These are phyloP conservation scores for Loriculus beryllinus DNA, from an alignment of 2,797 vertebrate species.

Conservation along the genomic window DNA sequence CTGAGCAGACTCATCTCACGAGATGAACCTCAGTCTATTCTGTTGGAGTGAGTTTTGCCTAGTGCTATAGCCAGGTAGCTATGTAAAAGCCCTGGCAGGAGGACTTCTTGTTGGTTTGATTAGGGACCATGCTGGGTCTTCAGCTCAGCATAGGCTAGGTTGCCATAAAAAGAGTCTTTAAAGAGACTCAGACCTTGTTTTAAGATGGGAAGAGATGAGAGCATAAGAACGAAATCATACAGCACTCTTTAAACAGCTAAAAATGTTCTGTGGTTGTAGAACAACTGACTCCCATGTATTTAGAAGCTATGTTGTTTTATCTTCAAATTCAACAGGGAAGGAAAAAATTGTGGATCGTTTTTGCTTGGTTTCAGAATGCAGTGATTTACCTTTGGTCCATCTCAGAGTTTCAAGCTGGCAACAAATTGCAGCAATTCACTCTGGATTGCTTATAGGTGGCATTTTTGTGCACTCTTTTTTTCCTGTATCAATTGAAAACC, in stretches of 20 bases:
- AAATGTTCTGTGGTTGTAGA: background rate
- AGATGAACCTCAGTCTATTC: background rate
- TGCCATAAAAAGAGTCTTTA: background rate
- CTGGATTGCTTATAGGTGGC: background rate
- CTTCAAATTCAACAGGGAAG: background rate
- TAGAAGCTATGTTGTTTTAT: background rate
- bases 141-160: background rate
- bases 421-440: constrained; percentile 26
- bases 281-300: background rate
- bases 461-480: background rate
- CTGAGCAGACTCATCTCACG: background rate
- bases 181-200: background rate
- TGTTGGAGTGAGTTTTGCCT: background rate
- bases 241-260: background rate
- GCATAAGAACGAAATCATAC: background rate
- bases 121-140: background rate
- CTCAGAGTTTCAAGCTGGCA: background rate
- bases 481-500: constrained; percentile 18
- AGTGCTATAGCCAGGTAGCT: background rate
- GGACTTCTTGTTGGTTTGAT: background rate
- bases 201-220: background rate
- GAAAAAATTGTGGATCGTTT: background rate
- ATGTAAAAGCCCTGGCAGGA: background rate
- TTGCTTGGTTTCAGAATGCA: background rate
- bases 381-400: constrained; percentile 7